Conservation (phyloP, 1,140 invertebrate species). For the Dinothrombium tinctorium region DNA sequence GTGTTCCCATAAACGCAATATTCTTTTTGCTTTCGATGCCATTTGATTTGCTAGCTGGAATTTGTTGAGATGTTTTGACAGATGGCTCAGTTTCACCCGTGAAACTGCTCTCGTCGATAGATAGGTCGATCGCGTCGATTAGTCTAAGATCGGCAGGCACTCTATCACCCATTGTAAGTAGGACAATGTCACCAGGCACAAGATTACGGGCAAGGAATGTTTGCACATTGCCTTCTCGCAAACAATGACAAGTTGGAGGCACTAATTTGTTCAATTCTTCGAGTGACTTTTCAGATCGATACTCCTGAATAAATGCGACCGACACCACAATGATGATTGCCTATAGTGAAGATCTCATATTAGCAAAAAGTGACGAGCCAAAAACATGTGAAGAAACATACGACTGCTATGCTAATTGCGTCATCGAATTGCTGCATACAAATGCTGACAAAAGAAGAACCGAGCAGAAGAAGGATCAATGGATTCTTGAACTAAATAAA, state of each 20-base stretch:
- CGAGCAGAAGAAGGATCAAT: no score
- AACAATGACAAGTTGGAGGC: conserved; percentile 34
- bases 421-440: no score
- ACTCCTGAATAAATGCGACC: conserved; percentile 94
- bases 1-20: conserved; percentile 94
- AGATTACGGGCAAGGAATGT: conserved; percentile 78
- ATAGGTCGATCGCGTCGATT: conserved; percentile 58
- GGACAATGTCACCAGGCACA: conserved; percentile 91
- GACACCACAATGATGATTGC: conserved; percentile 90
- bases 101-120: conserved; percentile 93
- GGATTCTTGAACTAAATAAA: no score
- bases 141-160: conserved; percentile 86
- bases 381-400: no score
- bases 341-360: no score
- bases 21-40: conserved; percentile 46
- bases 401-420: no score
- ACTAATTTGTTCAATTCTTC: conserved; percentile 95
- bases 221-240: conserved; percentile 64
- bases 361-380: no score
- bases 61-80: conserved; percentile 32
- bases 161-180: conserved; percentile 75
- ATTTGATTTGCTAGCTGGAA: conserved; percentile 9
- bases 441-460: no score
- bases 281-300: conserved; percentile 89
- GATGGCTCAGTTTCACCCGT: conserved; percentile 59